Evolutionary conservation across 2,888 invertebrate species (phyloP), one percentile per base, ranked within the genome.

Genomic region (Melieria crassipennis): DNA sequence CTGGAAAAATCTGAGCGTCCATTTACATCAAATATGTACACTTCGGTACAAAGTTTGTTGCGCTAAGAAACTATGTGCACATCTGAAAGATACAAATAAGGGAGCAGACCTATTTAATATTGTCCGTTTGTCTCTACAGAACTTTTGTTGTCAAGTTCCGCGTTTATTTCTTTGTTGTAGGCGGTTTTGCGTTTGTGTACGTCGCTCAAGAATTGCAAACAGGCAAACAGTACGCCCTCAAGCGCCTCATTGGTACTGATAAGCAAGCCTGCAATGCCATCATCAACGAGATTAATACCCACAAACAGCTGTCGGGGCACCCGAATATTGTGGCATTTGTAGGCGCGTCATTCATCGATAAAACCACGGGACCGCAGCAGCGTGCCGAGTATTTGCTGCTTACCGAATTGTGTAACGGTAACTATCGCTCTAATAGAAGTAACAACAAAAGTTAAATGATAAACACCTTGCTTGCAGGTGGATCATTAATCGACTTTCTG

Each of bases 151-250:
- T 30, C 30, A 13, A 56, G 7, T 50, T 43, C 45, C 46, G 30
- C n/a, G 30, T 52, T 50, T 67, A 52, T 30, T 3, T 48, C 63
- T 30, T 30, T 30, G 73, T 80, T 91, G 67, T 89, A 98, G 98
- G 98, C 89, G 98, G 98, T 75, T 98, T 96, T 90, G 97, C 97
- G 73, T 94, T 96, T 88, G 97, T 98, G 72, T 98, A 94, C 89
- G 93, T 95, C 78, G 97, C 96, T 79, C 96, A 97, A 90, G 97
- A 98, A 88, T 88, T 92, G 74, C 90, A 91, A 75, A 91, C 91
- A 76, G 94, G 95, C 75, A 94, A 94, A 78, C 95, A 96, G 84
- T 98, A 94, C 90, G 98, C 98, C 80, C 89, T 98, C 76, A 98
- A 98, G 91, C 91, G 94, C 85, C 89, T 95, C 77, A 90, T 95